Conservation (phyloP, 1,140 invertebrate genomes). For the Tetramorium simillimum region DNA sequence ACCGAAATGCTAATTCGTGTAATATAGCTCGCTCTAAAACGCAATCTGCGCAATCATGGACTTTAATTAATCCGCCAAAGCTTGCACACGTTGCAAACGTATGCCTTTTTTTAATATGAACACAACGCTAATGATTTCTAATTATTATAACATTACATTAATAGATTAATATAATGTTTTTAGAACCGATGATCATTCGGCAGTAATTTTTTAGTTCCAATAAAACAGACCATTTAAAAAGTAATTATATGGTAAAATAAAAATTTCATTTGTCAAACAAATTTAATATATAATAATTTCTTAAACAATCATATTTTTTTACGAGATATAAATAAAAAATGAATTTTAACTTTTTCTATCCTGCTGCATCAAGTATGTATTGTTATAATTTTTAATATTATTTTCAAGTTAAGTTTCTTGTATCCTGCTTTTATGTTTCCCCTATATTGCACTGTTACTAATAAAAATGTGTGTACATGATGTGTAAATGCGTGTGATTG, state of each 20-base stretch:
- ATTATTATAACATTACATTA: neutral
- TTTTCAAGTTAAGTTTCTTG: too few species aligned
- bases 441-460: too few species aligned
- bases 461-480: too few species aligned
- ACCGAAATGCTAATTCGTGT: slow-evolving; percentile 20
- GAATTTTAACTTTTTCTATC: too few species aligned
- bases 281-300: neutral
- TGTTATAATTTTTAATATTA: too few species aligned
- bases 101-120: neutral
- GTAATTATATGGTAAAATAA: neutral
- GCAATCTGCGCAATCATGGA: neutral
- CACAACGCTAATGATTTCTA: neutral
- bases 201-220: neutral
- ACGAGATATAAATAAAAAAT: too few species aligned
- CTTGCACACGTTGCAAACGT: neutral
- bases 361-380: too few species aligned
- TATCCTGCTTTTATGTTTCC: too few species aligned
- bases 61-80: slow-evolving; percentile 30
- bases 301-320: neutral
- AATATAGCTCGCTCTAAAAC: slow-evolving; percentile 10
- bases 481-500: too few species aligned
- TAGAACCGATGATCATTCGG: neutral
- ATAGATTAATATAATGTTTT: neutral
- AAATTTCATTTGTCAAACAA: neutral
- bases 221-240: neutral